Evolutionary conservation across 2,797 vertebrate species (phyloP).

Genomic region (Falco peregrinus): DNA sequence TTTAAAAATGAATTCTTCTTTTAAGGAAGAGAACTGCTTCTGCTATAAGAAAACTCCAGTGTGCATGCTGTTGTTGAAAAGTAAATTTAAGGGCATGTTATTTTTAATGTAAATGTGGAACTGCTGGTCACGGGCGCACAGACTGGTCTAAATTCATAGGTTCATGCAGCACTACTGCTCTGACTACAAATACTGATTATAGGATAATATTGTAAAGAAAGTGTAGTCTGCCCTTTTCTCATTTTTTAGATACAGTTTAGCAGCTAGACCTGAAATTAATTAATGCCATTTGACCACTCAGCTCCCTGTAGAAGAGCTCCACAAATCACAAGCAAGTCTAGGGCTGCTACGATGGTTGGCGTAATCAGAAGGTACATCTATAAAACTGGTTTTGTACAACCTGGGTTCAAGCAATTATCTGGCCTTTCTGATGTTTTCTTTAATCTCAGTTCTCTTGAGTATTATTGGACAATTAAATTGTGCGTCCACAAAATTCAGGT

Average conservation of each 20-base stretch:
- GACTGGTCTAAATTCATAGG: not conserved
- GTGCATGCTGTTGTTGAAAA: not conserved
- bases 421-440: not conserved
- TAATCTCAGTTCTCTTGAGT: not conserved
- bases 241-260: not conserved
- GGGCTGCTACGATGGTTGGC: not conserved
- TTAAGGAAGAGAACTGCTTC: not conserved
- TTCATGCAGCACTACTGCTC: not conserved
- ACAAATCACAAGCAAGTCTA: not conserved
- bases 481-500: not conserved
- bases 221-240: not conserved
- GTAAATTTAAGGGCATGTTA: not conserved
- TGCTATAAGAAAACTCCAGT: not conserved
- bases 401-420: not conserved
- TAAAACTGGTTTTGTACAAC: not conserved
- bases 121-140: not conserved
- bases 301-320: not conserved
- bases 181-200: not conserved
- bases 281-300: not conserved
- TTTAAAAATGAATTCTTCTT: not conserved
- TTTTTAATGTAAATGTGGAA: not conserved
- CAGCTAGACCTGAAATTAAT: not conserved
- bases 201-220: not conserved
- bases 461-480: not conserved
- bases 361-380: not conserved